Evolutionary conservation across 2,888 invertebrate species (phyloP), one percentile per base, ranked within the genome.

Genomic region (Apeira syringaria): DNA sequence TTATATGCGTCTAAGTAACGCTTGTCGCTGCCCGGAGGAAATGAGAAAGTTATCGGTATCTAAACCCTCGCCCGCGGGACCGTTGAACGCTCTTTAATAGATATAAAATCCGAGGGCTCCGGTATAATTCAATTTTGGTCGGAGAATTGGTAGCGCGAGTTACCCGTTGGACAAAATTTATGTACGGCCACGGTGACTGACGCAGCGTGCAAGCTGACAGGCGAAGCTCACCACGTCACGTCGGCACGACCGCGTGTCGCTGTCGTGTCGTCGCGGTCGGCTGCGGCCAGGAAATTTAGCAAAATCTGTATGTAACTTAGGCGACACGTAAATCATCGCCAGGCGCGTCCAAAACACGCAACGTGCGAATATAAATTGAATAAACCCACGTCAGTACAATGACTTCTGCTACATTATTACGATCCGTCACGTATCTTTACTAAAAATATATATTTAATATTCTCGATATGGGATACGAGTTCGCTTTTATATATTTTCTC

Each of bases 41-140:
- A 86, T 86, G 85, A 82, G 81, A 83, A 87, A 82, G 83, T 86
- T 87, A 86, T 85, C 86, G 77, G 74, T 79, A 76, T 79, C 82
- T 79, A 82, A 86, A 86, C 80, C 85, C 80, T 74, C 64, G 65
- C 79, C 76, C 76, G 59, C 61, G 80, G 81, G 82, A 74, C 77
- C 68, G 79, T 65, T 71, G 73, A 77, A 67, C 75, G 79, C 76
- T 78, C 75, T 77, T 75, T 81, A 82, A 85, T 84, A 86, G 81
- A 85, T 87, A 84, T 84, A 85, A 85, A 86, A 87, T 80, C 82
- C 81, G 72, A 46, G 71, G 61, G 72, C 65, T 80, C 72, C 67
- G n/a, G 85, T 77, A 76, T 82, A 83, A 86, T 85, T 85, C 83
- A 82, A 85, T 86, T 85, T 80, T 66, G 66, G 68, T 68, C 43